Base-by-base conservation (phyloP, 2,888 invertebrate species). In the Rhagium mordax region DNA sequence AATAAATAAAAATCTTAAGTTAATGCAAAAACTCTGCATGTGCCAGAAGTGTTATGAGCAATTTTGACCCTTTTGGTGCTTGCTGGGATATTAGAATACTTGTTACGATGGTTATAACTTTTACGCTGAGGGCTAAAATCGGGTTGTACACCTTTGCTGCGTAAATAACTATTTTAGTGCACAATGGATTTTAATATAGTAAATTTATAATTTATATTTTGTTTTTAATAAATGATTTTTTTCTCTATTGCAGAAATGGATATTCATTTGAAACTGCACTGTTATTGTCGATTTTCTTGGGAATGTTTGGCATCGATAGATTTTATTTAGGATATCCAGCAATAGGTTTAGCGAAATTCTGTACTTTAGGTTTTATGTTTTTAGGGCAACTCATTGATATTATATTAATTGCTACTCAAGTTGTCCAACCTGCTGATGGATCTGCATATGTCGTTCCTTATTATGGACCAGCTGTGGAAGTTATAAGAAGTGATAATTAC, bases 321-420 rank as follows among this genome's bases (percentile, higher is more conserved):
- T 98, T 99, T 88, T 99, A 99, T 86, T 90, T 99, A n/a, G 99
- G 99, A 27, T 99, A 99, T 87, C 98, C 97, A 66, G 98, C 97
- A 0, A 92, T 99, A 79, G 99, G 98, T 0, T 88, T 98, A 74
- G 92, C 98, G 24, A 99, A 99, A 88, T 91, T 99, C 77, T 97
- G 98, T 85, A 98, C 99, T 0, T 89, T 98, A 69, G 99, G 99
- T 15, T 98, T 98, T 85, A 94, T 99, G 92, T 98, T 99, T 85
- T 90, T 99, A 29, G 96, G 98, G 61, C 98, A 99, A 88, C 89
- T 99, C 29, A 89, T 98, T 74, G 99, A 99, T 88, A 95, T 99
- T 55, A 94, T 99, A 83, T 90, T 99, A 20, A 99, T 98, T 84
- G 96, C 97, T n/a, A 94, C 96, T 57, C 97, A 97, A 91, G 94